A percentile compares a stretch with the other conserved stretches of the same genome.
Evolutionary conservation across 2,113 vertebrate genomes (phyloP).

Genomic region (Bufo bufo): DNA sequence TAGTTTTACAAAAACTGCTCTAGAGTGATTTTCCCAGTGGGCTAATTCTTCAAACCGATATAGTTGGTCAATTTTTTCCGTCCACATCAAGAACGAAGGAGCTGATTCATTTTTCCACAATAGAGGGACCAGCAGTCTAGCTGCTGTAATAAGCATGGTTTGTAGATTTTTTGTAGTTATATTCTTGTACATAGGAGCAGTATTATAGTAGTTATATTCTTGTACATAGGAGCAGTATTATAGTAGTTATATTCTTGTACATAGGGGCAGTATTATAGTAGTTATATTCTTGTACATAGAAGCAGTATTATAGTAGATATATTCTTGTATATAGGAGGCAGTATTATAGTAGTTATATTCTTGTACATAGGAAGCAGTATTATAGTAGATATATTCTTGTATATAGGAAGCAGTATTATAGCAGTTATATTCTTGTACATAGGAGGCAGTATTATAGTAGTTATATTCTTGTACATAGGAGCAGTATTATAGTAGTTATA

Average conservation of each 20-base stretch:
- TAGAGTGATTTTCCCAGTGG: no score
- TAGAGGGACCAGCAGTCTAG: no score
- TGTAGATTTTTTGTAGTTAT: no score
- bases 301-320: neutral
- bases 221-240: neutral
- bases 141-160: no score
- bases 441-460: constrained; percentile 15
- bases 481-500: constrained; percentile 15
- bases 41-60: no score
- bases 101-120: no score
- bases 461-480: constrained; percentile 7
- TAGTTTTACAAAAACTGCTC: no score
- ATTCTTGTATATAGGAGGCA: neutral
- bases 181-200: neutral
- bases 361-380: neutral
- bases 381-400: constrained; percentile 5
- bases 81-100: no score
- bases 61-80: no score
- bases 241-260: neutral
- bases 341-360: constrained; percentile 10
- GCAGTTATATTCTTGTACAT: constrained; percentile 11
- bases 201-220: constrained; percentile 5
- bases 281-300: neutral
- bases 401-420: neutral
- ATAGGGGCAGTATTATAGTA: neutral